A percentile compares a stretch with the other conserved stretches of the same genome.
Evolutionary conservation across 2,888 invertebrate genomes (phyloP).

Genomic region (Drosophila nigritarsus): DNA sequence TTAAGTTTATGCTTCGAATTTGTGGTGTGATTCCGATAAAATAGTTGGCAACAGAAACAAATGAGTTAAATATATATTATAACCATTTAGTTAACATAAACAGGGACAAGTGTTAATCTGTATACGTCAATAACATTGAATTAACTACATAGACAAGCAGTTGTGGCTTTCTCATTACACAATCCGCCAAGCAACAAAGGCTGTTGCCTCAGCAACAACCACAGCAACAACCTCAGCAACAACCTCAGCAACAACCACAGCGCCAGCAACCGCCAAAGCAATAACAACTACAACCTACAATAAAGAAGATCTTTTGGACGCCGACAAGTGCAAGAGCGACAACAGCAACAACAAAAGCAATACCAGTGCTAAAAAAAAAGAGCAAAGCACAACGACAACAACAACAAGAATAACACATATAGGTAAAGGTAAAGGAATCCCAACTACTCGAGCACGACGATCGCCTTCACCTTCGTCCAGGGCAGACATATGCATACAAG

Average conservation of each 20-base stretch:
- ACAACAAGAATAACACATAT: constrained; percentile 5
- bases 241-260: neutral
- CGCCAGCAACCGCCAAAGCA: constrained; percentile 3
- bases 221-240: no score
- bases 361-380: constrained; percentile 19
- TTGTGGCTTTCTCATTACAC: constrained; percentile 56
- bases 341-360: constrained; percentile 31
- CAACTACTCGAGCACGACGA: constrained; percentile 34
- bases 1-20: neutral
- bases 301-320: constrained; percentile 41
- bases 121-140: constrained; percentile 32
- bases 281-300: constrained; percentile 39
- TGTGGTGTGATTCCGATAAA: neutral
- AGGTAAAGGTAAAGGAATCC: constrained; percentile 31
- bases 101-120: constrained; percentile 22
- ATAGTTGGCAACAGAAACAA: neutral
- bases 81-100: constrained; percentile 11
- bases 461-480: constrained; percentile 45
- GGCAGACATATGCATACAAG: constrained; percentile 42
- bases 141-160: constrained; percentile 26
- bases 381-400: constrained; percentile 21
- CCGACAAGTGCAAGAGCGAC: constrained; percentile 39
- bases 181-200: constrained; percentile 47
- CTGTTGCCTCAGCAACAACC: constrained; percentile 11
- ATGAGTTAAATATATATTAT: neutral